Evolutionary conservation across 2,888 invertebrate genomes (phyloP).

Genomic region (Timandra comae): DNA sequence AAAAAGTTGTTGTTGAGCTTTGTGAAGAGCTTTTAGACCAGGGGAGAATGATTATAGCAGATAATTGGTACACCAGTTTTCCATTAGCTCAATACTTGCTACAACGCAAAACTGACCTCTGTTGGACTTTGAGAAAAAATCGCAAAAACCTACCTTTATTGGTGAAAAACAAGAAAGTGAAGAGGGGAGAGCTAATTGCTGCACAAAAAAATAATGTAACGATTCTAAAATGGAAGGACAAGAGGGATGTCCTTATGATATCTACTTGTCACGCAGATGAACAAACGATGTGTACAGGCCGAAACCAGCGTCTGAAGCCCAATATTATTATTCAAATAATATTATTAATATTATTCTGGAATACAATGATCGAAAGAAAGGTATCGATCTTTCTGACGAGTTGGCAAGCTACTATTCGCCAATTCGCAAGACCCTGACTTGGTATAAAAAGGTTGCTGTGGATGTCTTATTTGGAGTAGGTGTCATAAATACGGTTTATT

Average conservation of each 20-base stretch:
- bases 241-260: slow-evolving; percentile 17
- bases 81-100: slow-evolving; percentile 13
- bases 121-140: slow-evolving; percentile 15
- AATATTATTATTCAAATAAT: too few relatives aligned
- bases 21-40: slow-evolving; percentile 11
- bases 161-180: slow-evolving; percentile 13
- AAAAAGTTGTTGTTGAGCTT: slow-evolving; percentile 10
- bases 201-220: slow-evolving; percentile 15
- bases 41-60: slow-evolving; percentile 16
- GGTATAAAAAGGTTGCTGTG: slow-evolving; percentile 18
- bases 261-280: slow-evolving; percentile 15
- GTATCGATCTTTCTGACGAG: slow-evolving; percentile 15
- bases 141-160: slow-evolving; percentile 14
- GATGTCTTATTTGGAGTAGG: slow-evolving; percentile 11
- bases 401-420: slow-evolving; percentile 15
- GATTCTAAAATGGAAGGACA: slow-evolving; percentile 20
- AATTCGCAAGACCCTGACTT: slow-evolving; percentile 16
- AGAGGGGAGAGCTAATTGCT: slow-evolving; percentile 13
- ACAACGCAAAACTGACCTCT: slow-evolving; percentile 12
- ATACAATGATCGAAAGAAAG: slow-evolving; percentile 13
- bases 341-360: too few relatives aligned
- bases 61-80: slow-evolving; percentile 20
- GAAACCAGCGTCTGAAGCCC: slow-evolving; percentile 5
- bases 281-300: slow-evolving; percentile 6
- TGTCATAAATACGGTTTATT: slow-evolving; percentile 7